Base-by-base conservation (phyloP, 1,140 invertebrate genomes). In the Trinorchestia longiramus region DNA sequence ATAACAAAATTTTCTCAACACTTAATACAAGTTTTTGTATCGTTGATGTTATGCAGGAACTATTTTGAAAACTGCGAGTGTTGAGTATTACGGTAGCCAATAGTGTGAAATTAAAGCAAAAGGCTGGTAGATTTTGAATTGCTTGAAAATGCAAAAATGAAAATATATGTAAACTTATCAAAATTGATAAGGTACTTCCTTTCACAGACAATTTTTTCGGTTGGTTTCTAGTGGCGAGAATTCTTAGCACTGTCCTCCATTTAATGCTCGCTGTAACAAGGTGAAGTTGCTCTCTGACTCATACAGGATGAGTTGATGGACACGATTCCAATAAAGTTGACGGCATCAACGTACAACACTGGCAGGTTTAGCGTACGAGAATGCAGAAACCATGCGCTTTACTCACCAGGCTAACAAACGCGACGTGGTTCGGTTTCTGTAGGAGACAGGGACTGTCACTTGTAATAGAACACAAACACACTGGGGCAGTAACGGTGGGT, bases 341-440 rank as follows among this genome's bases (percentile, higher is more conserved):
- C 62, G 62, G 8, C 62, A 28, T 77, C 62, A 77, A 77, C 62
- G 62, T 36, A 77, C 62, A 77, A 77, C 62, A 77, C 62, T 11
- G 62, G 62, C 62, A 77, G 36, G 62, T 77, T 91, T 91, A 91
- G 88, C 88, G 88, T 43, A 91, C 88, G 88, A 91, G 43, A 91
- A 43, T 91, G 88, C 88, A 43, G 88, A 91, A 28, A 91, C 41
- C 88, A 43, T 91, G 88, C 88, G 88, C 41, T 77, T 44, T 91
- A 91, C 88, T 91, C 43, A 91, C 88, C 88, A 91, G 88, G 88
- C 88, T 91, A 91, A 91, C 88, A 91, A 23, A 91, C 88, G 88
- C 41, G 88, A 91, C 36, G 88, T 91, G 41, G 43, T 91, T 42
- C 88, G 88, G 43, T 91, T 91, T 91, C 88, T 91, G 88, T 44